Base-by-base conservation (phyloP, 2,797 vertebrate species). In the Anableps anableps region DNA sequence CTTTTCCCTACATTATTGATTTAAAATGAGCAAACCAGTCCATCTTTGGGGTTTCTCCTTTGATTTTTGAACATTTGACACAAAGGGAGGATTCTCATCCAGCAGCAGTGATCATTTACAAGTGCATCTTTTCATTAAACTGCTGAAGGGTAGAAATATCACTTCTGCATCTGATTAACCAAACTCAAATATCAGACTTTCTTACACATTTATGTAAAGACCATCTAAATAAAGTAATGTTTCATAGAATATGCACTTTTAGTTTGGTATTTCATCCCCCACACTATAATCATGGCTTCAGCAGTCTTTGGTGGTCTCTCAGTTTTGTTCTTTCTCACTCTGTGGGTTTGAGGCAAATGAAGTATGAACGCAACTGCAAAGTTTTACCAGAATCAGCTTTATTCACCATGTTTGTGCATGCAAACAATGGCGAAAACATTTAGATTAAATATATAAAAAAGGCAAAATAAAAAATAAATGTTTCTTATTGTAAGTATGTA, bases 291-390 rank as follows among this genome's bases (percentile, higher is more conserved):
- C 8, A 0, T 36, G 53, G 23, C 29, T 31, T 51, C 1, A 26
- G 70, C 72, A 78, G 68, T 79, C 60, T 80, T 47, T 0, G 17
- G 66, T 51, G 23, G 72, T 75, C 55, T 14, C 34, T 55, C 72
- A 13, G 31, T 16, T 34, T 51, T 8, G 1, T 6, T 60, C 2
- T 48, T 7, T 53, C 21, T 77, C 76, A 70, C 9, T 68, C 29
- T 83, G 81, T 72, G 68, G 66, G 75, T 85, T 45, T 2, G 72
- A 43, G 31, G 10, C 41, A 71, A 48, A 43, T 14, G 53, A 5
- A 34, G 16, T 47, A 1, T 66, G 1, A 58, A 38, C 13, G 38
- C 23, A 41, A 3, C 41, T 26, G 66, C 21, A 66, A 11, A 5
- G 36, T 41, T 68, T 68, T 16, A 10, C 17, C 29, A 34, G 58